Base-by-base conservation (phyloP, 2,888 invertebrate genomes). In the Cistogaster globosa region DNA sequence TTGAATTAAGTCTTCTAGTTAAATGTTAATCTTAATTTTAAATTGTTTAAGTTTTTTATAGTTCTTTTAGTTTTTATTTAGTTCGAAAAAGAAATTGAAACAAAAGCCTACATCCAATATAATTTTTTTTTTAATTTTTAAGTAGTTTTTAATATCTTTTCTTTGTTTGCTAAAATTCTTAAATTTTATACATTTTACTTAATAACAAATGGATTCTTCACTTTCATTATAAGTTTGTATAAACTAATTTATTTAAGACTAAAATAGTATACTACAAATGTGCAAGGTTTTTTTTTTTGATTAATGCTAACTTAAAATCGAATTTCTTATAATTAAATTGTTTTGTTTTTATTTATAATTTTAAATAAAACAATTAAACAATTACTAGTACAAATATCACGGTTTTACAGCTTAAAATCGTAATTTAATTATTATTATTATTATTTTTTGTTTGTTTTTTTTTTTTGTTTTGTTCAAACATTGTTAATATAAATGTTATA, bases 361-460 rank as follows among this genome's bases (percentile, higher is more conserved):
- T 45, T 53, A 67, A 80, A 80, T 68, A 86, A 80, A 69, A 84
- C 72, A 76, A 86, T 87, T 87, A 81, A 84, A 84, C 81, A 87
- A 87, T 86, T 90, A 90, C 91, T 90, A 91, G 90, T 90, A 90
- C 90, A 90, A 90, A 91, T 90, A 90, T 90, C 90, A 90, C 90
- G 91, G 89, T 85, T 77, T 82, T 86, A 82, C 69, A 87, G 81
- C 83, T 85, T 86, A 86, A 87, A 86, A 87, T 77, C 82, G 79
- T 74, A 78, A 80, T 77, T 51, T 74, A 65, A 82, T 42, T 26
- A 26, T 32, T 32, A 58, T 67, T 12, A 42, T 12, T 42, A 75
- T 57, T 32, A 45, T 48, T 63, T 42, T 32, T 20, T 32, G n/a
- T n/a, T n/a, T n/a, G n/a, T n/a, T n/a, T n/a, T n/a, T n/a, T n/a